phyloP scores from a whole-genome alignment of 2,888 invertebrate species.

The Agrochola macilenta region DNA sequence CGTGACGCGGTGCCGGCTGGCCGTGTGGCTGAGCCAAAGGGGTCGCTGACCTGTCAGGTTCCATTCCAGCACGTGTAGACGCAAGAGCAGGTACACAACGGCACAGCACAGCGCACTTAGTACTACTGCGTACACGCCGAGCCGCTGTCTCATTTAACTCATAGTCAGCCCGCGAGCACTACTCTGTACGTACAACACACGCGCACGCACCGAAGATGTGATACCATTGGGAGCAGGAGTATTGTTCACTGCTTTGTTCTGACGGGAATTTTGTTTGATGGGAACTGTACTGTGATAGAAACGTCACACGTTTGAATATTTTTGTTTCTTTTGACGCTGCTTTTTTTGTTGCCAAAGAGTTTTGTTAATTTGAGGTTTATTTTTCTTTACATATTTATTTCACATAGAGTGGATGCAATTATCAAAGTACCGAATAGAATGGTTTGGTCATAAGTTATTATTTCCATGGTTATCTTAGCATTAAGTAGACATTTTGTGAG shows the following conservation, averaged over 20 bases:
- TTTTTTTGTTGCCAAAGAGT: slow-evolving; percentile 14
- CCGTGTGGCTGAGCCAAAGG: too few species aligned
- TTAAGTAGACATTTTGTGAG: background rate
- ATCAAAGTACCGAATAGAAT: too few species aligned
- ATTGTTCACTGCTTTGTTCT: slow-evolving; percentile 43
- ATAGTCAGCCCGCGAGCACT: slow-evolving; percentile 33
- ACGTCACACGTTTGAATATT: slow-evolving; percentile 43
- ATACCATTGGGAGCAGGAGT: background rate
- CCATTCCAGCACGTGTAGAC: slow-evolving; percentile 56
- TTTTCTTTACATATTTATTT: background rate
- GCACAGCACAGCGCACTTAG: slow-evolving; percentile 57
- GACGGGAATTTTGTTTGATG: slow-evolving; percentile 47
- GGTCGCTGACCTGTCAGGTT: slow-evolving; percentile 46
- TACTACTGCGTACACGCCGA: slow-evolving; percentile 41
- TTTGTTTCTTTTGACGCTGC: slow-evolving; percentile 27
- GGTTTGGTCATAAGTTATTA: too few species aligned
- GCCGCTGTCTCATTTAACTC: slow-evolving; percentile 56
- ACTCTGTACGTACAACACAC: background rate
- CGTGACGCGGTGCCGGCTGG: slow-evolving; percentile 2
- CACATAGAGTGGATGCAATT: too few species aligned
- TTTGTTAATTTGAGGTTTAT: slow-evolving; percentile 1
- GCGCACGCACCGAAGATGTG: background rate
- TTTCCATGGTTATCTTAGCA: background rate
- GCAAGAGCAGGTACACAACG: slow-evolving; percentile 57
- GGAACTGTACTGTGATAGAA: slow-evolving; percentile 20